A percentile compares a stretch with the other conserved stretches of the same genome.
Evolutionary conservation across 2,888 invertebrate genomes (phyloP).

Genomic region (Herminia tarsipennalis): DNA sequence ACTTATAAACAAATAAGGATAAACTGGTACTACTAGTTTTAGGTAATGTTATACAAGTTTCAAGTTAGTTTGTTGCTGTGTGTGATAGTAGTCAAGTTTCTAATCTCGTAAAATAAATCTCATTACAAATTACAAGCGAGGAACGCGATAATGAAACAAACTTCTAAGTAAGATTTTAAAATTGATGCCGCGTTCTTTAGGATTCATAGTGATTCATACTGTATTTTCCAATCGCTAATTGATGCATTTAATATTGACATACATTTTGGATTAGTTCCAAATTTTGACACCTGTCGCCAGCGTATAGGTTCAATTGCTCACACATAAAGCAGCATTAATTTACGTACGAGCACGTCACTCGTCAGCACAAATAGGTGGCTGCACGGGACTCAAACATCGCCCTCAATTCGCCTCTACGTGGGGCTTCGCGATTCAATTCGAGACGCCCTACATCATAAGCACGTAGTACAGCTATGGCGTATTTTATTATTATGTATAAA

Average conservation of each 20-base stretch:
- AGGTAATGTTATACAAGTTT: conserved; percentile 8
- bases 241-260: too few species aligned
- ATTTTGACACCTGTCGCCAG: not conserved
- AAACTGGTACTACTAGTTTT: conserved; percentile 11
- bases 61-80: conserved; percentile 1
- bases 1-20: conserved; percentile 12
- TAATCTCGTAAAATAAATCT: conserved; percentile 12
- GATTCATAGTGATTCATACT: too few species aligned
- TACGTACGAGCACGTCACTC: conserved; percentile 4
- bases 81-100: not conserved
- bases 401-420: conserved; percentile 64
- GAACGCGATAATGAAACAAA: too few species aligned
- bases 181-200: too few species aligned
- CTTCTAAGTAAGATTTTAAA: too few species aligned
- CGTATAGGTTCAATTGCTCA: not conserved
- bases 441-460: conserved; percentile 25
- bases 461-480: conserved; percentile 23
- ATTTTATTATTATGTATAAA: conserved; percentile 1
- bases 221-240: too few species aligned
- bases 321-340: not conserved
- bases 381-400: conserved; percentile 46
- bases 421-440: conserved; percentile 58
- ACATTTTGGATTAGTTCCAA: too few species aligned
- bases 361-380: conserved; percentile 21
- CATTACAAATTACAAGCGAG: too few species aligned